Evolutionary conservation across 1,140 invertebrate genomes (phyloP), one percentile per base, ranked within the genome.

Genomic region (Scylla paramamosain): DNA sequence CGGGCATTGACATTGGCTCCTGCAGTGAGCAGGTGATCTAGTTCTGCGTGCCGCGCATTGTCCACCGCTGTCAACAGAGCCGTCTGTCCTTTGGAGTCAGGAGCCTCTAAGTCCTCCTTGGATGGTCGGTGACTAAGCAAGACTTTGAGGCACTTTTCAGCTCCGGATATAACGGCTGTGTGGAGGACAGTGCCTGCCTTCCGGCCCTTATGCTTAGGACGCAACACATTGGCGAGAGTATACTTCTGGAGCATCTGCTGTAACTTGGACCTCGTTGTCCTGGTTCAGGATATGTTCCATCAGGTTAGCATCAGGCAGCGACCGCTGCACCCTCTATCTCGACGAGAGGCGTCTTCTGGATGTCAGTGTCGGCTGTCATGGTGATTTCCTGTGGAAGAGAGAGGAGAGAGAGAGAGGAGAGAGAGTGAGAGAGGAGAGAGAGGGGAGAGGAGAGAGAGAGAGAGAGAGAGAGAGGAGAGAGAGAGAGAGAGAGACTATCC

Each of bases 31-130:
- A 96, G 92, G 84, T 46, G 84, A n/a, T 88, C 31, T 7, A 96
- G 83, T 28, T 77, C 87, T 0, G 46, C 29, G 29, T 59, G 52
- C n/a, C 92, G 92, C 14, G 89, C 92, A 25, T 86, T 32, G 31
- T 82, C 46, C 4, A 95, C 95, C 45, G 95, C 96, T 29, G 46
- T 67, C 52, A 96, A 29, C 0, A 96, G 87, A 83, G 96, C 88
- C 25, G 96, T 95, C 8, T 91, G 91, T 7, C 96, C 96, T 29
- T 94, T 93, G n/a, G 67, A 29, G 89, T 96, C 96, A 12, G 96
- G 96, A 8, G 93, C 92, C 86, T 96, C 93, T 0, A 96, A 94
- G 12, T 93, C 86, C 20, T 95, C 94, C 39, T 29, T n/a, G 25
- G 88, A n/a, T 2, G 88, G 87, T 1, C 25, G 31, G 59, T 29